These are phyloP conservation scores for Proales similis DNA, from an alignment of 1,140 invertebrate genomes.

Conservation along the genomic window DNA sequence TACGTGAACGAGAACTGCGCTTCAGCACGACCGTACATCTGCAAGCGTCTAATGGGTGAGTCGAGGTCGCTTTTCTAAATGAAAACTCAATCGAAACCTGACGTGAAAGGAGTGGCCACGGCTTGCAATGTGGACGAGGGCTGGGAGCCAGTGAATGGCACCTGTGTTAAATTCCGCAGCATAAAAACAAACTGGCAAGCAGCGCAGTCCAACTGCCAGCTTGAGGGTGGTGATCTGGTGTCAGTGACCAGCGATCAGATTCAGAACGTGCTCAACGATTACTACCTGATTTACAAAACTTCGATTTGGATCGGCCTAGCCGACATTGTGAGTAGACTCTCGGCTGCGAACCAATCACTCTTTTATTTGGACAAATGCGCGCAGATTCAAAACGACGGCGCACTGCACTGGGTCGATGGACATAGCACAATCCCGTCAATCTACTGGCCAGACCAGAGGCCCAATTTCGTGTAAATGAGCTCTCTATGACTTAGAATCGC, in stretches of 20 bases:
- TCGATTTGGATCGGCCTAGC: conserved; percentile 25
- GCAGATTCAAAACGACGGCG: conserved; percentile 18
- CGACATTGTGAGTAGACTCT: conserved; percentile 2
- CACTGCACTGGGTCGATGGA: conserved; percentile 32
- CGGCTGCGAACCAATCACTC: background rate
- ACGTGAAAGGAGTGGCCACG: conserved; percentile 13
- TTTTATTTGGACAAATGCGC: background rate
- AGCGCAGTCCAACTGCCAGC: conserved; percentile 12
- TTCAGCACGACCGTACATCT: conserved; percentile 17
- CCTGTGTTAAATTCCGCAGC: conserved; percentile 25
- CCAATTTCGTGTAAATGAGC: conserved; percentile 19
- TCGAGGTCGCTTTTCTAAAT: background rate
- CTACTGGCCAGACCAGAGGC: conserved; percentile 23
- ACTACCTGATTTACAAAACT: conserved; percentile 11
- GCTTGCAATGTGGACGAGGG: conserved; percentile 19
- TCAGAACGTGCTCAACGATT: conserved; percentile 30
- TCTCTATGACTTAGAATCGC: background rate
- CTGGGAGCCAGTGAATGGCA: conserved; percentile 36
- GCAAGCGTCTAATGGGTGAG: conserved; percentile 28
- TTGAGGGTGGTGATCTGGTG: conserved; percentile 16
- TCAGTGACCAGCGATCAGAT: conserved; percentile 18
- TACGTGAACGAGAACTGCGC: conserved; percentile 29
- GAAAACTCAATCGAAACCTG: background rate
- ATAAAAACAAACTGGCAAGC: conserved; percentile 10
- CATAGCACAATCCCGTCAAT: conserved; percentile 29